Base-by-base conservation (phyloP, 2,113 vertebrate genomes). In the Anarhynchus alexandrinus region DNA sequence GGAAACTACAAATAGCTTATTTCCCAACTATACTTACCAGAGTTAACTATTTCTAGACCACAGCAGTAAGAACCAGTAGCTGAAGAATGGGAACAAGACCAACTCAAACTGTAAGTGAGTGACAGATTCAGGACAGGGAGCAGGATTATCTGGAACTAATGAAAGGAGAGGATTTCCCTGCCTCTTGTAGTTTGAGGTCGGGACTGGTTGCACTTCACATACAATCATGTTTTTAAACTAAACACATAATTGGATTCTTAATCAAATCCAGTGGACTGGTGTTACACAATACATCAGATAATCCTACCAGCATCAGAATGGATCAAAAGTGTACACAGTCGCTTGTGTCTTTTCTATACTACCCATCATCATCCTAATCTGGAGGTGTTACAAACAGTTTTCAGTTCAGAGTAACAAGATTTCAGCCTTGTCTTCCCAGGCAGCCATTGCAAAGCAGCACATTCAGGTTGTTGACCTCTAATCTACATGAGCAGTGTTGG, bases 1-100 rank as follows among this genome's bases (percentile, higher is more conserved):
- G 45, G 61, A 88, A 89, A 93, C 54, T 87, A 94, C 81, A 86
- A 84, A 94, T 52, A 88, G 70, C 30, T 76, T 70, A 89, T 87
- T 93, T 94, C 86, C 62, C 71, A 94, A 66, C 34, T 42, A 55
- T 32, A 42, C 20, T 73, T 62, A 38, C 29, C 17, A 82, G 42
- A 59, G 36, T 80, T 94, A 93, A 93, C 81, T 29, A 59, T 87
- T 96, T 91, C 62, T 66, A 73, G 42, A 58, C 36, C 77, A 72
- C 27, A 32, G n/a, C 80, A 84, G 49, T 20, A 65, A 78, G 30
- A 59, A 77, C 14, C 20, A 51, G 26, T 27, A 36, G 30, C 38
- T 78, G 10, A 83, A 84, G 45, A 86, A 62, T 1, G 3, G 45
- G 11, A 94, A 70, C 5, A 90, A 61, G 40, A 59, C 43, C 36